These are phyloP conservation scores for Condylura cristata DNA, from an alignment of 2,113 vertebrate species.

Conservation along the genomic window DNA sequence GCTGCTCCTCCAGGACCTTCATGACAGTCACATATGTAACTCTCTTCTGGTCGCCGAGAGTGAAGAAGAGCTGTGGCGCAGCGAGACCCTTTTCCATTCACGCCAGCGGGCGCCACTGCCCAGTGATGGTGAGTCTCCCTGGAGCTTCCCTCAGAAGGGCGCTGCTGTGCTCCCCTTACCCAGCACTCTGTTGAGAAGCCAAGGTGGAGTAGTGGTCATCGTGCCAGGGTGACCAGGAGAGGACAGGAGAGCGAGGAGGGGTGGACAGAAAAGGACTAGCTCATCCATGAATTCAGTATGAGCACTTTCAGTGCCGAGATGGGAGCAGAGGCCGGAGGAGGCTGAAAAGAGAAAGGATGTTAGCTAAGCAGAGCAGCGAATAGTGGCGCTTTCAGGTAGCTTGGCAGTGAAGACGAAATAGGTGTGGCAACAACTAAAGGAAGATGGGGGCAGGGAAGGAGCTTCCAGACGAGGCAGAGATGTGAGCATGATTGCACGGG, in stretches of 20 bases:
- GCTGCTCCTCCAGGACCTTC: constrained; percentile 96
- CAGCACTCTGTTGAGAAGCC: neutral
- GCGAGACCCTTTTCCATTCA: constrained; percentile 91
- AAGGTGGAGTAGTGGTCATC: neutral
- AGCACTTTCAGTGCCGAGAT: neutral
- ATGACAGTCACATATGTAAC: constrained; percentile 97
- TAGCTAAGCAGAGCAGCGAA: neutral
- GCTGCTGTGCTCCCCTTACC: neutral
- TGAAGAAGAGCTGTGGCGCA: constrained; percentile 99
- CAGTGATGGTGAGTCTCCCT: constrained; percentile 89
- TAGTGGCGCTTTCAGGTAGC: neutral
- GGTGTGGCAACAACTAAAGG: neutral
- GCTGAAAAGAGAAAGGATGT: neutral
- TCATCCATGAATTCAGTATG: neutral
- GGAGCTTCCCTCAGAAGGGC: neutral
- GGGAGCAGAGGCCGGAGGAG: neutral
- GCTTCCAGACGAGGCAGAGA: neutral
- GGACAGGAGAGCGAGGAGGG: neutral
- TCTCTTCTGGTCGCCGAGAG: constrained; percentile 98
- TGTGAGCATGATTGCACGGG: neutral
- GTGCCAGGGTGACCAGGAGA: neutral
- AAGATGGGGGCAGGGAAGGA: neutral
- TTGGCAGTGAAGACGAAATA: constrained; percentile 8
- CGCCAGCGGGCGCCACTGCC: constrained; percentile 88
- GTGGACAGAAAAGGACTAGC: neutral